Percentiles rank a stretch among this genome's conserved stretches.
phyloP scores from a whole-genome alignment of 2,113 vertebrate genomes.

The Pseudopipra pipra region DNA sequence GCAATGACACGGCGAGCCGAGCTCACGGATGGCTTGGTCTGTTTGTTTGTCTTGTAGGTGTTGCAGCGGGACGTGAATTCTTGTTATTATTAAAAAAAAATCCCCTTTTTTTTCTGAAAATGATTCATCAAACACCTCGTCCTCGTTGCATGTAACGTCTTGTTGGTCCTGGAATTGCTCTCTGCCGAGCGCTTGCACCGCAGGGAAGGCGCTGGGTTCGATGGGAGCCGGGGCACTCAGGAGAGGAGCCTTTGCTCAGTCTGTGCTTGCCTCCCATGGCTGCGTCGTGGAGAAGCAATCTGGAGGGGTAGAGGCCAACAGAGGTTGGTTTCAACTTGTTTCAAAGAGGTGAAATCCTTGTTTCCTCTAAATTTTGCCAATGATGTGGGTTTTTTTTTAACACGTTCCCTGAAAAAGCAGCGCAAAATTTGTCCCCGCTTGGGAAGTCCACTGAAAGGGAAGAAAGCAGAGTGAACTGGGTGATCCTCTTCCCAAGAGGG shows the following conservation, averaged over 20 bases:
- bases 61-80: not conserved
- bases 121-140: slow-evolving; percentile 24
- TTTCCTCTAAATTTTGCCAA: not conserved
- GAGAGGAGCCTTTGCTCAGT: slow-evolving; percentile 10
- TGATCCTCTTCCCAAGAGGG: not conserved
- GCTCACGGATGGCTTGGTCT: not conserved
- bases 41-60: slow-evolving; percentile 37
- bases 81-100: not conserved
- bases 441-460: not conserved
- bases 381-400: not conserved
- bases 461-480: not conserved
- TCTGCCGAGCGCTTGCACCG: not conserved
- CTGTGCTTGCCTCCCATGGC: slow-evolving; percentile 19
- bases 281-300: not conserved
- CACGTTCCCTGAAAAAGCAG: not conserved
- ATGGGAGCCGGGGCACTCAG: not conserved
- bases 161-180: slow-evolving; percentile 21
- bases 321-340: slow-evolving; percentile 21
- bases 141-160: not conserved
- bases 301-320: not conserved
- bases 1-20: fast-evolving
- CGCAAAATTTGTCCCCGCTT: fast-evolving
- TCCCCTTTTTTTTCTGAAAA: not conserved
- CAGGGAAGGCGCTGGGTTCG: not conserved
- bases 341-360: not conserved